A percentile compares a stretch with the other conserved stretches of the same genome.
phyloP scores from a whole-genome alignment of 2,113 vertebrate species.

The Oceanodroma tethys region DNA sequence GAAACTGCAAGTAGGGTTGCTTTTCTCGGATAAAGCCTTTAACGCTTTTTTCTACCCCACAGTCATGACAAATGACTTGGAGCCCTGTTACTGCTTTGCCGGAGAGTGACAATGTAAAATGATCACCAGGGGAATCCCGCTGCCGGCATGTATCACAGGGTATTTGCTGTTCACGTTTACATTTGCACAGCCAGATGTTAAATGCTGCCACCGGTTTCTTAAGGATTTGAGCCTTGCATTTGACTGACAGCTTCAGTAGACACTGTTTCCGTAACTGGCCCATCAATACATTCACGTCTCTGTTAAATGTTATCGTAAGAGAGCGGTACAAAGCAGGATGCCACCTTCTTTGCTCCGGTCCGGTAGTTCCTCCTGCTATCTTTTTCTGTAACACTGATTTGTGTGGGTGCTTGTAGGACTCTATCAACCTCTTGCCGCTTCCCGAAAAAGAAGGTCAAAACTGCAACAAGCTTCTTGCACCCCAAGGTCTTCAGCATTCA shows the following conservation, averaged over 20 bases:
- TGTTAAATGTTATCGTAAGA: background rate
- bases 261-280: background rate
- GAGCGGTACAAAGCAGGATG: background rate
- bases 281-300: background rate
- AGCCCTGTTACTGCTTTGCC: background rate
- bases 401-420: background rate
- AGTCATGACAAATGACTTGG: background rate
- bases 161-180: background rate
- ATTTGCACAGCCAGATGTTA: background rate
- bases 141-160: background rate
- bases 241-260: background rate
- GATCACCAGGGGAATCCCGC: background rate
- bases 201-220: background rate
- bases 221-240: background rate
- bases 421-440: background rate
- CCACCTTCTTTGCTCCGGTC: accelerated
- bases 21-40: background rate
- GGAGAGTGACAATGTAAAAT: background rate
- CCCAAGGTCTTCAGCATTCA: background rate
- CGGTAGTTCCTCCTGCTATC: background rate
- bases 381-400: background rate
- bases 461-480: background rate
- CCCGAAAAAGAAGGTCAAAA: background rate
- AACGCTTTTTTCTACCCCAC: background rate
- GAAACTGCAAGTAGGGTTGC: background rate